Evolutionary conservation across 2,888 invertebrate species (phyloP).

Genomic region (Drosophila paucipuncta): DNA sequence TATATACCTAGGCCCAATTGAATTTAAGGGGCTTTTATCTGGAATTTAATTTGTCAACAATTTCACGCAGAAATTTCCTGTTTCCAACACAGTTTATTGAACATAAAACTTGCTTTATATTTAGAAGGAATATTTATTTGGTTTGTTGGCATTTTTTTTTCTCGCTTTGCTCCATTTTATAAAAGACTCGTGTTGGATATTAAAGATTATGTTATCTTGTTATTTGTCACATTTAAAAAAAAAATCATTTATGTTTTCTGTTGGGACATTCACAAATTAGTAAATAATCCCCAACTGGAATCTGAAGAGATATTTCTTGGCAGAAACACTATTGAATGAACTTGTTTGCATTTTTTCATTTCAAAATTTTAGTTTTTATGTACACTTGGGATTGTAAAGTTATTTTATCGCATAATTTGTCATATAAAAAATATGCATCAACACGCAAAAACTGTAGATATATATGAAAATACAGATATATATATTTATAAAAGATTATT

Average conservation of each 20-base stretch:
- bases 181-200: conserved; percentile 54
- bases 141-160: conserved; percentile 18
- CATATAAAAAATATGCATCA: conserved; percentile 7
- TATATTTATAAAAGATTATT: neutral
- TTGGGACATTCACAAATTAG: conserved; percentile 13
- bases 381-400: neutral
- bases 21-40: conserved; percentile 25
- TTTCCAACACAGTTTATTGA: conserved; percentile 26
- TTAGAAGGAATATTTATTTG: conserved; percentile 11
- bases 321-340: conserved; percentile 6
- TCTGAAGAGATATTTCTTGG: neutral
- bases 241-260: conserved; percentile 10
- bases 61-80: conserved; percentile 26
- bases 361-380: neutral
- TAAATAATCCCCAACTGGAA: conserved; percentile 26
- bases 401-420: conserved; percentile 14
- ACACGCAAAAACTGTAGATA: neutral
- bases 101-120: conserved; percentile 34
- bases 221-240: conserved; percentile 27
- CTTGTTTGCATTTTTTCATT: neutral
- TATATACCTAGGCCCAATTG: conserved; percentile 47
- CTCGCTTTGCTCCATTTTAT: conserved; percentile 37
- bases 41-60: conserved; percentile 45
- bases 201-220: conserved; percentile 39
- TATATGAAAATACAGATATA: neutral